These are phyloP conservation scores for Drosophila greeni DNA, from an alignment of 2,888 invertebrate species.

Conservation along the genomic window DNA sequence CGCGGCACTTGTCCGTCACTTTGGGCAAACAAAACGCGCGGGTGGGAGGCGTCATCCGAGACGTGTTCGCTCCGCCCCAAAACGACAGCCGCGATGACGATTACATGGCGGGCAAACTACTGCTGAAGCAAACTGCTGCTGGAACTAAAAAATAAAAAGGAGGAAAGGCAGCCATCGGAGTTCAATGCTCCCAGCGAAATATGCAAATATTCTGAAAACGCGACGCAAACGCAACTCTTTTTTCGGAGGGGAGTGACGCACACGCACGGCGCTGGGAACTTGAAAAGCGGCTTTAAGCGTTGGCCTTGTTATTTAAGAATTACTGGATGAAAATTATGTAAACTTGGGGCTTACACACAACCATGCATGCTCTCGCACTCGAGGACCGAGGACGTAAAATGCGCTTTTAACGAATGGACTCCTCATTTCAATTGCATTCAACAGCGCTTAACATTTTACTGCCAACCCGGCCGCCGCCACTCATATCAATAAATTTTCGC, in stretches of 20 bases:
- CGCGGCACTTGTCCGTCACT: constrained; percentile 71
- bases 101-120: constrained; percentile 31
- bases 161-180: constrained; percentile 37
- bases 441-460: constrained; percentile 65
- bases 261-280: constrained; percentile 51
- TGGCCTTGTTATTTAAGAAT: constrained; percentile 64
- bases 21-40: constrained; percentile 61
- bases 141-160: constrained; percentile 19
- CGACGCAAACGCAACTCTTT: constrained; percentile 39
- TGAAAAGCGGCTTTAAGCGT: constrained; percentile 55
- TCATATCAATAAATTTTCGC: constrained; percentile 58
- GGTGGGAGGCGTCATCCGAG: constrained; percentile 61
- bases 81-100: constrained; percentile 27
- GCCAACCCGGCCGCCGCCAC: constrained; percentile 29
- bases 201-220: constrained; percentile 57
- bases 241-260: constrained; percentile 16
- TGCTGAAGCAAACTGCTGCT: constrained; percentile 13
- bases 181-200: constrained; percentile 63
- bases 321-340: constrained; percentile 59
- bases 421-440: constrained; percentile 67
- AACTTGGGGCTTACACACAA: constrained; percentile 52
- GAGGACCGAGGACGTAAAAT: constrained; percentile 18
- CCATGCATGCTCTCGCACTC: constrained; percentile 31
- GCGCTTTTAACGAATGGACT: constrained; percentile 23
- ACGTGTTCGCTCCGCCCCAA: constrained; percentile 58